Evolutionary conservation across 2,888 invertebrate species (phyloP), one percentile per base, ranked within the genome.

Genomic region (Ochropacha duplaris): DNA sequence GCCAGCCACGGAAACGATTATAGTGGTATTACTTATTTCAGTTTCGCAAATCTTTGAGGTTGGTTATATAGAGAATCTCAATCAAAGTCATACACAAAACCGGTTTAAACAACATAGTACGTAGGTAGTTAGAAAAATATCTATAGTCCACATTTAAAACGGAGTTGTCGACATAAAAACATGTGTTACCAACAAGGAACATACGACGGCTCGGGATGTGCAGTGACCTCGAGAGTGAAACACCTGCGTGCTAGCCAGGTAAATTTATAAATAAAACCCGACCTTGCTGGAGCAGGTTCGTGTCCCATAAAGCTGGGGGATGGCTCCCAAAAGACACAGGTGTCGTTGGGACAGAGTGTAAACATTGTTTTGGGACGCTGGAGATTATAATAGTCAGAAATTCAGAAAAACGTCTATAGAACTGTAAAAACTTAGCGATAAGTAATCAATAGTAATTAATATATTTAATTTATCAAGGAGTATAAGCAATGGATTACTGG

Each of bases 211-310:
- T 50, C 67, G 71, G 74, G 74, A 74, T 72, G 71, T 72, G 66
- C 64, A 69, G 57, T 72, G 71, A 73, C 76, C 77, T 72, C 64
- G 66, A 69, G 65, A 66, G 55, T 64, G 61, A 65, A 71, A 74
- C 83, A 83, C 83, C 83, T 83, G 83, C 74, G 62, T 59, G 54
- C 57, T 55, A 64, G 66, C 66, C 82, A 79, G 79, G 78, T 81
- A 81, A 64, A 60, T 68, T 72, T 74, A 78, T 72, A 77, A 78
- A 80, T 78, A 79, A 36, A 74, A 78, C 66, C 69, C 65, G 58
- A 63, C 61, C 57, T 70, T 69, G 74, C 73, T 70, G 66, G 69
- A 74, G 70, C 71, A 64, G 68, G 72, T 75, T 76, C 69, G 60
- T 65, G 60, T 58, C 60, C 64, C 69, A 65, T 71, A 70, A 65